Base-by-base conservation (phyloP, 2,888 invertebrate species). In the Ectemnius lituratus region DNA sequence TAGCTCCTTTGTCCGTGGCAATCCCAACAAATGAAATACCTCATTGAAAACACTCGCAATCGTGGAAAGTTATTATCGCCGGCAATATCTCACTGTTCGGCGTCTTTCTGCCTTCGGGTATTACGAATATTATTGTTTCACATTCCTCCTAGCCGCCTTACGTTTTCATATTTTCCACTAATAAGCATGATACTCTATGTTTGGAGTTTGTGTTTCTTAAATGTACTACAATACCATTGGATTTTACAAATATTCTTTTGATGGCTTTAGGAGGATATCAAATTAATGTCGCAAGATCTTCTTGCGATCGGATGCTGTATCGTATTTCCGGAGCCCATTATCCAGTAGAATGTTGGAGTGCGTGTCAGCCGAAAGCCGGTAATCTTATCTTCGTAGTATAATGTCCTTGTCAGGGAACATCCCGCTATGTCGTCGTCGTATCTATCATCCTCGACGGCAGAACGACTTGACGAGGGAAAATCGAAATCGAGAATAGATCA, bases 331-430 rank as follows among this genome's bases (percentile, higher is more conserved):
- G 13, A 65, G 59, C 72, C 62, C 65, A 67, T 76, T 68, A 70
- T 60, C 52, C 64, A n/a, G 27, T 37, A 61, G 76, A 65, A 74
- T 64, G 64, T 73, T 72, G 37, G 37, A 37, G 37, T 11, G 37
- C 37, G 37, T 37, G 37, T 37, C 62, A 23, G 28, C 16, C 4
- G 52, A 46, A 23, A 52, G 59, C 46, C 47, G 11, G 66, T 28
- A 52, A 68, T 65, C 52, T 60, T 64, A 60, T 60, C 64, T 76
- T 76, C 52, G 20, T 14, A 62, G 37, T 46, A 46, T 62, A 71
- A 62, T 62, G 58, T 65, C 20, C 56, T 64, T 67, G 45, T 59
- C 62, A n/a, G 37, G 20, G 27, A 52, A 52, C 66, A 58, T 57
- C 49, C 27, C 8, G 45, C 23, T 49, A n/a, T 18, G 47, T 47